A percentile compares a stretch with the other conserved stretches of the same genome.
Conservation (phyloP, 2,797 vertebrate genomes). For the Lepus oiostolus region DNA sequence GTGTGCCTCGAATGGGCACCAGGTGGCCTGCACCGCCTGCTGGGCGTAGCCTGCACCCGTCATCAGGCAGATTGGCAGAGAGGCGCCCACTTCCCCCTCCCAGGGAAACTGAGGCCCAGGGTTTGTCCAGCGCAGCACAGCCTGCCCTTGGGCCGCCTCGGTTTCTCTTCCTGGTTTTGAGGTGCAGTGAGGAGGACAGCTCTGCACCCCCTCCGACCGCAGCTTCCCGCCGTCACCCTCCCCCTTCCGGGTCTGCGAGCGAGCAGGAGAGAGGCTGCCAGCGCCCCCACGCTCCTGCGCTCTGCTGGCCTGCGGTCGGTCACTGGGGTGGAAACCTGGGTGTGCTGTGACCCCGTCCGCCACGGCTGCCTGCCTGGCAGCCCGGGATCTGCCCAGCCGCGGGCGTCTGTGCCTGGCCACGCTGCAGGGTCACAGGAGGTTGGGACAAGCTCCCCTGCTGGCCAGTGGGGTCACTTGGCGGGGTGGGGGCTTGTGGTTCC, state of each 20-base stretch:
- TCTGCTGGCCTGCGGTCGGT: background rate
- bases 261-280: slow-evolving; percentile 37
- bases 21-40: background rate
- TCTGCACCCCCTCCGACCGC: slow-evolving; percentile 71
- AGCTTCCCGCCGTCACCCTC: slow-evolving; percentile 75
- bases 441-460: background rate
- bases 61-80: background rate
- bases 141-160: slow-evolving; percentile 16
- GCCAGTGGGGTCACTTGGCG: background rate
- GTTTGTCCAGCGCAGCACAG: background rate
- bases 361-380: slow-evolving; percentile 29
- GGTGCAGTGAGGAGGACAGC: slow-evolving; percentile 48
- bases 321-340: background rate
- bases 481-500: slow-evolving; percentile 49
- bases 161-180: slow-evolving; percentile 85
- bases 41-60: background rate
- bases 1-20: background rate
- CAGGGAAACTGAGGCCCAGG: slow-evolving; percentile 60
- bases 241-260: slow-evolving; percentile 63
- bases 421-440: background rate
- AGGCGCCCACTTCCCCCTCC: background rate
- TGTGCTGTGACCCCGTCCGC: background rate
- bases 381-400: background rate
- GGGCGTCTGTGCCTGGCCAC: background rate
- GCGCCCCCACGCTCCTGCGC: background rate